phyloP scores from a whole-genome alignment of 2,113 vertebrate genomes.

The Scatophagus argus region DNA sequence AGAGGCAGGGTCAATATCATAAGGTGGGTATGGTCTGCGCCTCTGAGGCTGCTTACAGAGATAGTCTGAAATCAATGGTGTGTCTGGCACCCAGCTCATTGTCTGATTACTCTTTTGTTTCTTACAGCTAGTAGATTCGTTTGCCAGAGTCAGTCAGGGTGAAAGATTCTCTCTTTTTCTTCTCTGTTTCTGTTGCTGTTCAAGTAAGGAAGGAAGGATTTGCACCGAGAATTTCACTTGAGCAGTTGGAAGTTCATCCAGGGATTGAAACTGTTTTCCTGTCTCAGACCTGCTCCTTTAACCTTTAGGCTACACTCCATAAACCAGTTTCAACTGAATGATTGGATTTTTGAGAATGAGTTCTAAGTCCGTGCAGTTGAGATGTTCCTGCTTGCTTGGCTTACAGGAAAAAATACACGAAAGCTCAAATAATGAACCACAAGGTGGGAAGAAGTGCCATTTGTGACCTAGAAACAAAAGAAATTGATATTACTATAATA shows the following conservation, averaged over 20 bases:
- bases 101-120: slow-evolving; percentile 74
- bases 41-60: slow-evolving; percentile 75
- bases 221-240: slow-evolving; percentile 27
- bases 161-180: slow-evolving; percentile 26
- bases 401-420: neutral
- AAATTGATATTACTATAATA: neutral
- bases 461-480: slow-evolving; percentile 2
- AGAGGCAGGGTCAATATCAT: slow-evolving; percentile 77
- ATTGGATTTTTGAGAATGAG: neutral
- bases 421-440: neutral
- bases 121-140: slow-evolving; percentile 67
- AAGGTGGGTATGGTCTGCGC: slow-evolving; percentile 69
- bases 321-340: neutral
- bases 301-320: slow-evolving; percentile 2
- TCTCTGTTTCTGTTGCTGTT: no score
- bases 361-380: neutral
- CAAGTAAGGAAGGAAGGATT: slow-evolving; percentile 4
- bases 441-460: neutral
- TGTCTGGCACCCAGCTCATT: slow-evolving; percentile 68
- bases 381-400: neutral
- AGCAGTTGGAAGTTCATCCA: slow-evolving; percentile 36
- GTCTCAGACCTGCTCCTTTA: slow-evolving; percentile 12
- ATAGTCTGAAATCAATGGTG: slow-evolving; percentile 75
- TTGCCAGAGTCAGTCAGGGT: slow-evolving; percentile 43
- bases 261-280: slow-evolving; percentile 33